Evolutionary conservation across 2,888 invertebrate genomes (phyloP).

Genomic region (Ommatoiulus sabulosus): DNA sequence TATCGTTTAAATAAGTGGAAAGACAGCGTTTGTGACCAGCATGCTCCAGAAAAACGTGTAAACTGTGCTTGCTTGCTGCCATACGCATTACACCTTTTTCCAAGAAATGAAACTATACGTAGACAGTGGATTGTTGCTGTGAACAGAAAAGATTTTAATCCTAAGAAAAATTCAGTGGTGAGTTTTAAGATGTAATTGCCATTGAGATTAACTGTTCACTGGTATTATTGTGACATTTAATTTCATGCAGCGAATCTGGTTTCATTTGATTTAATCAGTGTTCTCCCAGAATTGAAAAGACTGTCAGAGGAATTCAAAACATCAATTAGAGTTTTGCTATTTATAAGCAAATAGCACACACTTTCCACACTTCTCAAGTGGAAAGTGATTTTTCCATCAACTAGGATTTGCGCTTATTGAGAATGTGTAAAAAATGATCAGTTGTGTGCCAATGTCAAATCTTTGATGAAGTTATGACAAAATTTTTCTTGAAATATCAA

Average conservation of each 20-base stretch:
- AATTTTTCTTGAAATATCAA: too few species aligned
- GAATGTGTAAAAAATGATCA: too few species aligned
- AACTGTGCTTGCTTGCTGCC: conserved; percentile 42
- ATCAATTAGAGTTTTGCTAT: too few species aligned
- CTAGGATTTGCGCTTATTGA: too few species aligned
- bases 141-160: conserved; percentile 48
- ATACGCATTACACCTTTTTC: conserved; percentile 38
- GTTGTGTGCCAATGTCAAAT: too few species aligned
- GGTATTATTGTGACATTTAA: not conserved
- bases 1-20: conserved; percentile 47
- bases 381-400: too few species aligned
- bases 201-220: not conserved
- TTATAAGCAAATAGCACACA: too few species aligned
- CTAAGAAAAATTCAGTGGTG: conserved; percentile 47
- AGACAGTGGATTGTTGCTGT: conserved; percentile 45
- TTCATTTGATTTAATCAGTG: not conserved
- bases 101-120: conserved; percentile 12
- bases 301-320: not conserved
- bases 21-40: not conserved
- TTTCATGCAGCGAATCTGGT: not conserved
- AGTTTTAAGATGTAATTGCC: not conserved
- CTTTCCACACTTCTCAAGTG: too few species aligned
- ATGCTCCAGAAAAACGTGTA: not conserved
- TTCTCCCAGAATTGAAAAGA: too few species aligned
- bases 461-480: too few species aligned